Conservation (phyloP, 2,888 invertebrate genomes). For the Stomorhina lunata region DNA sequence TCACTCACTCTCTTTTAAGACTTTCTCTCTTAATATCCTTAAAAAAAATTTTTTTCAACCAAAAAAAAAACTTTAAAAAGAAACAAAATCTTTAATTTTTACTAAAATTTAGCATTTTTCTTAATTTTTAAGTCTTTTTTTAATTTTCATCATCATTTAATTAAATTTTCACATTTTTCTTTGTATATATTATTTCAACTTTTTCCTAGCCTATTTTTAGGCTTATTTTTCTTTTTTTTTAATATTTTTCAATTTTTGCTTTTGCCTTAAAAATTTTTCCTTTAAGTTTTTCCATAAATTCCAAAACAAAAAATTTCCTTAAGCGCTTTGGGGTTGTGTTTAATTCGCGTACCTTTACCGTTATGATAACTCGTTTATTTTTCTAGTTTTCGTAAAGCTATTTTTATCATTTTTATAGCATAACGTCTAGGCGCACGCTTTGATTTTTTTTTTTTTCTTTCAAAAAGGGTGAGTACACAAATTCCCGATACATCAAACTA, state of each 20-base stretch:
- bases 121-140: too few relatives aligned
- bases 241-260: constrained; percentile 32
- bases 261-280: constrained; percentile 16
- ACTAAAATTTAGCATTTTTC: too few relatives aligned
- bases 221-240: constrained; percentile 21
- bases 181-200: background rate
- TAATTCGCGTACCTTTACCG: constrained; percentile 61
- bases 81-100: too few relatives aligned
- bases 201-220: constrained; percentile 46
- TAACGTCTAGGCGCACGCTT: constrained; percentile 64
- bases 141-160: background rate
- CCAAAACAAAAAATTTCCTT: background rate
- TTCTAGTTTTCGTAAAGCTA: constrained; percentile 63
- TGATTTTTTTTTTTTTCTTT: background rate
- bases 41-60: background rate
- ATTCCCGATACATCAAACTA: too few relatives aligned
- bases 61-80: background rate
- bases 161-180: background rate
- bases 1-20: too few relatives aligned
- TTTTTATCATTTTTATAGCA: constrained; percentile 55
- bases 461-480: constrained; percentile 23
- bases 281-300: background rate
- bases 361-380: constrained; percentile 64
- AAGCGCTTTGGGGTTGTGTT: constrained; percentile 49
- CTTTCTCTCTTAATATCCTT: too few relatives aligned